These are phyloP conservation scores for Chironomus tepperi DNA, from an alignment of 1,140 invertebrate species.

Conservation along the genomic window DNA sequence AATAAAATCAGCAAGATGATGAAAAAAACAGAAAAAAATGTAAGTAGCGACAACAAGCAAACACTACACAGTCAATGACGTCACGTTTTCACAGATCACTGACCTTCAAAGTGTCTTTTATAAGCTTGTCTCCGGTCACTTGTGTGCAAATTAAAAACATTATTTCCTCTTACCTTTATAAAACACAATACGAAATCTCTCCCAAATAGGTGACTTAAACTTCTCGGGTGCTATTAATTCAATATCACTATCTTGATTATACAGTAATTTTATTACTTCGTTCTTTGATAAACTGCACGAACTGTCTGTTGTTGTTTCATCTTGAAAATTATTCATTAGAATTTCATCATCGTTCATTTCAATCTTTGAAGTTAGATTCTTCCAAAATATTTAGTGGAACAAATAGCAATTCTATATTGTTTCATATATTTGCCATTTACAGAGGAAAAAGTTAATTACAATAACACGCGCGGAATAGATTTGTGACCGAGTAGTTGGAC, in stretches of 20 bases:
- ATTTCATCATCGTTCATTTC: conserved; percentile 15
- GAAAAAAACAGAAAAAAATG: not conserved
- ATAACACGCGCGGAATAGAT: not conserved
- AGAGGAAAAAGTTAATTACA: not conserved
- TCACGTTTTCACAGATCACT: conserved; percentile 20
- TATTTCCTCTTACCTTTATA: not conserved
- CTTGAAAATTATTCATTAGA: not conserved
- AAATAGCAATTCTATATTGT: too few species aligned
- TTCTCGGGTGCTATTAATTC: not conserved
- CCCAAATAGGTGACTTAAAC: conserved; percentile 8
- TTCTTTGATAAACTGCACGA: not conserved
- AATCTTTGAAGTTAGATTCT: not conserved
- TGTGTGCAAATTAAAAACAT: not conserved
- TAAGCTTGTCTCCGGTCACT: not conserved
- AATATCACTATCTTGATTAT: not conserved
- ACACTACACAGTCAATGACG: conserved; percentile 1
- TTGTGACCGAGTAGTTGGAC: conserved; percentile 4
- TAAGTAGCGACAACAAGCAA: not conserved
- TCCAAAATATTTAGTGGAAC: not conserved
- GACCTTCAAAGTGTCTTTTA: conserved; percentile 6
- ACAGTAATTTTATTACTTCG: conserved; percentile 16
- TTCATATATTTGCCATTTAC: not conserved
- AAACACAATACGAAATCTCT: not conserved
- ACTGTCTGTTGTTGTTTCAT: not conserved
- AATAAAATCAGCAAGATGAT: not conserved